These are phyloP conservation scores for Polymixis flavicincta DNA, from an alignment of 2,888 invertebrate species.

Conservation along the genomic window DNA sequence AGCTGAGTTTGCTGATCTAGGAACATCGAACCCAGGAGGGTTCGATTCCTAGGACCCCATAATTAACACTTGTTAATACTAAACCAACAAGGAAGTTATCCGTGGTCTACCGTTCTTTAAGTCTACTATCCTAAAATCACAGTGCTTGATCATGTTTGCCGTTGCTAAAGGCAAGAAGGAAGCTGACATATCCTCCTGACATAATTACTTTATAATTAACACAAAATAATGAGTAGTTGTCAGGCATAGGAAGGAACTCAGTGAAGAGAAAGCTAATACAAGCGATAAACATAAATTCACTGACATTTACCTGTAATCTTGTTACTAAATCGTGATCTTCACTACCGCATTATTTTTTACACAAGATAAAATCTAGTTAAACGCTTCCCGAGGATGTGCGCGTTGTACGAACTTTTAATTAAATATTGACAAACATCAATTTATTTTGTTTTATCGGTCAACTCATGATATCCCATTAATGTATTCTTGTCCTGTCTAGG, in stretches of 20 bases:
- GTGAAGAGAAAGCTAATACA: slow-evolving; percentile 36
- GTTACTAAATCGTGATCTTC: background rate
- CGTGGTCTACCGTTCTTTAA: too few relatives aligned
- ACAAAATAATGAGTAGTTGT: slow-evolving; percentile 24
- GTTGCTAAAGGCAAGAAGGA: slow-evolving; percentile 21
- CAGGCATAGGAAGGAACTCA: slow-evolving; percentile 44
- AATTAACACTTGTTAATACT: background rate
- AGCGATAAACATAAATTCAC: slow-evolving; percentile 36
- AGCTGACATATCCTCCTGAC: slow-evolving; percentile 26
- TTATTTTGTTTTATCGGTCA: too few relatives aligned
- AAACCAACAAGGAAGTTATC: background rate
- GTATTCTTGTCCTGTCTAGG: too few relatives aligned
- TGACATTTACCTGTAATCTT: slow-evolving; percentile 29
- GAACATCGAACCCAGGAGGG: background rate
- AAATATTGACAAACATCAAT: too few relatives aligned
- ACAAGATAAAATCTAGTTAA: background rate
- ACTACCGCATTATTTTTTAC: background rate
- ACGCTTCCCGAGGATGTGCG: background rate
- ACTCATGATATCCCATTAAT: too few relatives aligned
- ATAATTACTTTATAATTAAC: slow-evolving; percentile 14
- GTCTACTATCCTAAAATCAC: too few relatives aligned
- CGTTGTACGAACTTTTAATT: background rate
- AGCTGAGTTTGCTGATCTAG: background rate
- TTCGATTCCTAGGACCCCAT: too few relatives aligned
- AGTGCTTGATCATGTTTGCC: background rate